These are phyloP conservation scores for Chunga burmeisteri DNA, from an alignment of 2,113 vertebrate genomes.

Conservation along the genomic window DNA sequence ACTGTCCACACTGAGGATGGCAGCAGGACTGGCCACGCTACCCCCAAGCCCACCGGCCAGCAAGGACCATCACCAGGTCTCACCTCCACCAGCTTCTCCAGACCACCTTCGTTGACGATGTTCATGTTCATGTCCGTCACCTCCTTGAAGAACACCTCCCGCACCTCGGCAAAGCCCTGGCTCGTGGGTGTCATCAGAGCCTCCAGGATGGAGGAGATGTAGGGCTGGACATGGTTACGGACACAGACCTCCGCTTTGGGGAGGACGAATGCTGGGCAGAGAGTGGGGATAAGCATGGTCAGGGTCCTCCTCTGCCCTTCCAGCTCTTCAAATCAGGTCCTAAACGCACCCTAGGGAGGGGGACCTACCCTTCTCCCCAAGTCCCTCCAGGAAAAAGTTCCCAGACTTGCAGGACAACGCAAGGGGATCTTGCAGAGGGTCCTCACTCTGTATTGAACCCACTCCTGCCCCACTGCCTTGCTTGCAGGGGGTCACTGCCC, in stretches of 20 bases:
- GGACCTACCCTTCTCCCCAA: neutral
- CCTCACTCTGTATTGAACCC: neutral
- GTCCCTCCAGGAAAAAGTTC: neutral
- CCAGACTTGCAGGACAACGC: neutral
- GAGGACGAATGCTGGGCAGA: slow-evolving; percentile 80
- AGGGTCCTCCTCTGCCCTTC: neutral
- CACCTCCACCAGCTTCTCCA: slow-evolving; percentile 89
- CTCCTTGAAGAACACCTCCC: slow-evolving; percentile 93
- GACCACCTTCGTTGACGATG: slow-evolving; percentile 84
- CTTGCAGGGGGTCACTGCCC: neutral
- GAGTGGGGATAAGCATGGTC: neutral
- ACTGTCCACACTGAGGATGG: neutral
- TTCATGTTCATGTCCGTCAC: slow-evolving; percentile 95
- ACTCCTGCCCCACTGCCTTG: neutral
- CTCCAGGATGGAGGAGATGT: slow-evolving; percentile 94
- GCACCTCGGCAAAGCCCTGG: slow-evolving; percentile 90
- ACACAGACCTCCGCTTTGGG: slow-evolving; percentile 91
- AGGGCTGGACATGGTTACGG: slow-evolving; percentile 88
- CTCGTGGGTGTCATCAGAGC: slow-evolving; percentile 96
- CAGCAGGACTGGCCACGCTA: neutral
- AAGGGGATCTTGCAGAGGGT: neutral
- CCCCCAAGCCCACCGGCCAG: neutral
- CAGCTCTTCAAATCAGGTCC: neutral
- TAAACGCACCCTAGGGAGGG: neutral
- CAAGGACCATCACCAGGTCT: neutral